phyloP scores from a whole-genome alignment of 2,888 invertebrate genomes.

The Tiliacea aurago region DNA sequence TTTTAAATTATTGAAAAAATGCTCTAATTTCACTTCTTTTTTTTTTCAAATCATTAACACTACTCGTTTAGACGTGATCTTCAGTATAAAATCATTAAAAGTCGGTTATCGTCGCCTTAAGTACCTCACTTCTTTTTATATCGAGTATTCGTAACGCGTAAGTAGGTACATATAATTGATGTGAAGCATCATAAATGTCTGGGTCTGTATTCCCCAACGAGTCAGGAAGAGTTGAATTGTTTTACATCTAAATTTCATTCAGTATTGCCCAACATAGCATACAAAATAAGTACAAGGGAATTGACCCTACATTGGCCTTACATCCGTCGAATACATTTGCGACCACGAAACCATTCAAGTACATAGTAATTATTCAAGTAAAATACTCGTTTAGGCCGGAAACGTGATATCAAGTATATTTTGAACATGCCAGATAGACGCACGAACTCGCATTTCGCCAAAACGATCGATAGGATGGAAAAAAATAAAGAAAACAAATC shows the following conservation, averaged over 20 bases:
- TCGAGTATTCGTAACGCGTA: constrained; percentile 6
- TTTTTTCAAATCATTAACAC: no score
- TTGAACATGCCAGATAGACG: not conserved
- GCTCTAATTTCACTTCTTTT: no score
- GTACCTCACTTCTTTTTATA: constrained; percentile 15
- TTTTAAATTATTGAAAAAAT: no score
- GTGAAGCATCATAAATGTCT: constrained; percentile 14
- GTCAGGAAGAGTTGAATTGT: not conserved
- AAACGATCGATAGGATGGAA: no score
- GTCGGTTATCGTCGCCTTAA: no score
- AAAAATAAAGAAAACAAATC: not conserved
- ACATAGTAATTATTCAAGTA: no score
- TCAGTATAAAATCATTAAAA: no score
- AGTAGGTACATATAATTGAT: constrained; percentile 23
- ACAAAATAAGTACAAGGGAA: not conserved
- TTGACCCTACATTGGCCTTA: not conserved
- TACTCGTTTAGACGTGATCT: no score
- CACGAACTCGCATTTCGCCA: not conserved
- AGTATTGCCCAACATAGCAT: not conserved
- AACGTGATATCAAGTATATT: no score
- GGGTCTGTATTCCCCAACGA: not conserved
- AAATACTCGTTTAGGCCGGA: no score
- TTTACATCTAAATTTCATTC: not conserved
- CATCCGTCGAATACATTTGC: not conserved
- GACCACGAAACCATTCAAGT: no score